Evolutionary conservation across 2,888 invertebrate species (phyloP), one percentile per base, ranked within the genome.

Genomic region (Macrophya alboannulata): DNA sequence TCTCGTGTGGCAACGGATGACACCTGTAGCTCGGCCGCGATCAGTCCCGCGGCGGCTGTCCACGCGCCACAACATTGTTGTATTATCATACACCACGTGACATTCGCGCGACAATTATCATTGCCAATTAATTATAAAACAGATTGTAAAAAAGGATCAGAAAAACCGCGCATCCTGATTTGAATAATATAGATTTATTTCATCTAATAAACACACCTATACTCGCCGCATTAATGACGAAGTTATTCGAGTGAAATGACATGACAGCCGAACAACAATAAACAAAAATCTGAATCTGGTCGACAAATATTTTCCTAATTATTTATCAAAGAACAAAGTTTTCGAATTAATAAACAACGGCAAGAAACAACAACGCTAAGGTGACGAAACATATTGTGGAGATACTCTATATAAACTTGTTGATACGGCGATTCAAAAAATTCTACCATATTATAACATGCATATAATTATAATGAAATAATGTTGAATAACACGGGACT

Each of bases 11-110:
- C 87, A 87, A 89, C 90, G 88, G 91, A 92, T 92, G 92, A 92
- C 92, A 92, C 92, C 92, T 92, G 92, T 92, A 90, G 92, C 92
- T 92, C 89, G 90, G 89, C 89, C 89, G 89, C 90, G 91, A 91
- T 92, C 92, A 93, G 93, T 93, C 90, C 90, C 90, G 91, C 88
- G 92, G 92, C 92, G 92, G 91, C 92, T 91, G 91, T 93, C 91
- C 91, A 90, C 92, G 91, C 91, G 92, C 89, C 88, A 87, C 86
- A 87, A 87, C 86, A 89, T 87, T 88, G 84, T 85, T 55, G 48
- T 72, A 43, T 40, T 77, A 45, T 79, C n/a, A 31, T 77, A 77
- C 51, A 21, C 79, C 85, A 79, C 79, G 85, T 85, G 86, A 87
- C 85, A 87, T 88, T 86, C 55, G 77, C 15, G 77, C 77, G 48